These are phyloP conservation scores for Megatriorchis doriae DNA, from an alignment of 2,113 vertebrate genomes.

Conservation along the genomic window DNA sequence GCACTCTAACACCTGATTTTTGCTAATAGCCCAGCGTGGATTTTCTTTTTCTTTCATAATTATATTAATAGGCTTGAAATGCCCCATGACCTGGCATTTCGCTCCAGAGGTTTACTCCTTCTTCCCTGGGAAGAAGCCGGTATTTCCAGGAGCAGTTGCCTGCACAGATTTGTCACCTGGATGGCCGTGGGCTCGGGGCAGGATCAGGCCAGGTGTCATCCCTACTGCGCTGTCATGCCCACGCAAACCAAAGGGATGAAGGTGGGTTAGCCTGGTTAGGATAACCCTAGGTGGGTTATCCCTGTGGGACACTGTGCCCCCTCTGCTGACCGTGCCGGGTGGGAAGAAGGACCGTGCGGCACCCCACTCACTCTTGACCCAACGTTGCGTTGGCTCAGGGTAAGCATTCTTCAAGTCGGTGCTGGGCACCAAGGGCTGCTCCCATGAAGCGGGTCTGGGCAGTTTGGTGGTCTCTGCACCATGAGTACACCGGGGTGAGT, in stretches of 20 bases:
- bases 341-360: background rate
- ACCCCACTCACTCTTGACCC: background rate
- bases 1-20: background rate
- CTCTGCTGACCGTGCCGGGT: rapidly evolving
- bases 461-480: background rate
- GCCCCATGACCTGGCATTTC: background rate
- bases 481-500: background rate
- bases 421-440: background rate
- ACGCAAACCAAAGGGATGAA: background rate
- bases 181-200: rapidly evolving
- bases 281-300: too few species aligned
- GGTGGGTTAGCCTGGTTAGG: background rate
- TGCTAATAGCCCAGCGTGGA: background rate
- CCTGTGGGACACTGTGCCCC: background rate
- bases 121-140: background rate
- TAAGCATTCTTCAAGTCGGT: background rate
- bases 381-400: rapidly evolving
- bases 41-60: constrained; percentile 25
- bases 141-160: background rate
- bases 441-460: background rate
- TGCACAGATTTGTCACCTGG: background rate
- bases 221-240: rapidly evolving
- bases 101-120: background rate
- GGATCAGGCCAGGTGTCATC: background rate
- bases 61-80: background rate